Evolutionary conservation across 2,113 vertebrate species (phyloP).

Genomic region (Grantiella picta): DNA sequence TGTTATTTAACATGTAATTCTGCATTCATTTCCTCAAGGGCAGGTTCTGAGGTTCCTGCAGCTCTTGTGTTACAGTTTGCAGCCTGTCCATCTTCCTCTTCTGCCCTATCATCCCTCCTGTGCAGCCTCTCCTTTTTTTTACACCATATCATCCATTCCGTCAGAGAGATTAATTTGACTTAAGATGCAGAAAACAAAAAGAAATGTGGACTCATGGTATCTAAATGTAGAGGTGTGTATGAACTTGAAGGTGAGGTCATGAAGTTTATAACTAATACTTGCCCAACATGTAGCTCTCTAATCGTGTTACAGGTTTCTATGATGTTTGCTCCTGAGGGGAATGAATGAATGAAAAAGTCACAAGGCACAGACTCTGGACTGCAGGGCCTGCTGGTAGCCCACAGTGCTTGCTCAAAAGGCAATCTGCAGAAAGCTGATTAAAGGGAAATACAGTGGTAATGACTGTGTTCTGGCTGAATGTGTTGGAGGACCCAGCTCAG

Average conservation of each 20-base stretch:
- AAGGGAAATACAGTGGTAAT: not conserved
- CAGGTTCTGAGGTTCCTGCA: not conserved
- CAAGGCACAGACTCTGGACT: not conserved
- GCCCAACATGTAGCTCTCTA: accelerated
- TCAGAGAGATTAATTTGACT: not conserved
- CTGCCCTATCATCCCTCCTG: not conserved
- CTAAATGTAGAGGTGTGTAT: not conserved
- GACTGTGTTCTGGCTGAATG: not conserved
- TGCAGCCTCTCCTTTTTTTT: not conserved
- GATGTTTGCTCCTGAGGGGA: not conserved
- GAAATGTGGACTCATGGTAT: not conserved
- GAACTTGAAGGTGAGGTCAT: not conserved
- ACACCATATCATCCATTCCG: not conserved
- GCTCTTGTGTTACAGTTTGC: not conserved
- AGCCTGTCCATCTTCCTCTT: not conserved
- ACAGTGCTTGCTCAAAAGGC: not conserved
- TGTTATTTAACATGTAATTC: not conserved
- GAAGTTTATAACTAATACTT: not conserved
- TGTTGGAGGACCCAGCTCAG: not conserved
- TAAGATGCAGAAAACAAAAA: not conserved
- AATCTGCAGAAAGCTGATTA: not conserved
- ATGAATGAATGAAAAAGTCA: not conserved
- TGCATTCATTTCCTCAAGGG: not conserved
- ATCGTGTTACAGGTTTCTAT: not conserved
- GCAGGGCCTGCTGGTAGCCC: not conserved